Conservation (phyloP, 2,113 vertebrate species). For the Cephalopholis sonnerati region DNA sequence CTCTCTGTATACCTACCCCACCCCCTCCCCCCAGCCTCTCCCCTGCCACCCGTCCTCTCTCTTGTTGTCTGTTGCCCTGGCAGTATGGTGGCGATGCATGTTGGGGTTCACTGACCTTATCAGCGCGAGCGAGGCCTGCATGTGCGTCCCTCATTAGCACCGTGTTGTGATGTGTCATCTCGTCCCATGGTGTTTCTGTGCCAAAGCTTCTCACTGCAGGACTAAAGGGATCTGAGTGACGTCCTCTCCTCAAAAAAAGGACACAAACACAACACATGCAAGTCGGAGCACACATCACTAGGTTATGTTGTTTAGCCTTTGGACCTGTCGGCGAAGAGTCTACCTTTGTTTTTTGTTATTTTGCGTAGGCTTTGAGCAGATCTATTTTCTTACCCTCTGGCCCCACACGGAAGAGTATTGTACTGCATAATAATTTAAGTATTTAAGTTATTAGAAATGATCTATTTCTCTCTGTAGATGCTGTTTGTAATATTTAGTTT, state of each 20-base stretch:
- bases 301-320: slow-evolving; percentile 55
- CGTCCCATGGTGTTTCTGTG: slow-evolving; percentile 72
- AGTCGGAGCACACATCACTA: slow-evolving; percentile 55
- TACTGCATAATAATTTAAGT: slow-evolving; percentile 84
- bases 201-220: slow-evolving; percentile 79
- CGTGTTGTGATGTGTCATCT: slow-evolving; percentile 63
- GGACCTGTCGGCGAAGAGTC: slow-evolving; percentile 54
- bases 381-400: slow-evolving; percentile 68
- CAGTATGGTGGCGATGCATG: slow-evolving; percentile 62
- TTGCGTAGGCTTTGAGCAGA: slow-evolving; percentile 55
- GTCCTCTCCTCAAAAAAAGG: slow-evolving; percentile 32
- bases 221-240: slow-evolving; percentile 49
- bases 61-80: slow-evolving; percentile 45
- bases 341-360: slow-evolving; percentile 11
- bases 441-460: slow-evolving; percentile 87
- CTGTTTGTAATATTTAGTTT: slow-evolving; percentile 79
- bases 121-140: slow-evolving; percentile 72
- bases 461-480: slow-evolving; percentile 73
- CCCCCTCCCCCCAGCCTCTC: background rate
- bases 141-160: slow-evolving; percentile 73
- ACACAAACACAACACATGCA: slow-evolving; percentile 60
- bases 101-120: slow-evolving; percentile 64
- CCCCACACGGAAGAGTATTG: slow-evolving; percentile 66
- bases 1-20: background rate
- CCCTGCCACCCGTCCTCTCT: slow-evolving; percentile 8